Base-by-base conservation (phyloP, 2,113 vertebrate species). In the Columba janthina region DNA sequence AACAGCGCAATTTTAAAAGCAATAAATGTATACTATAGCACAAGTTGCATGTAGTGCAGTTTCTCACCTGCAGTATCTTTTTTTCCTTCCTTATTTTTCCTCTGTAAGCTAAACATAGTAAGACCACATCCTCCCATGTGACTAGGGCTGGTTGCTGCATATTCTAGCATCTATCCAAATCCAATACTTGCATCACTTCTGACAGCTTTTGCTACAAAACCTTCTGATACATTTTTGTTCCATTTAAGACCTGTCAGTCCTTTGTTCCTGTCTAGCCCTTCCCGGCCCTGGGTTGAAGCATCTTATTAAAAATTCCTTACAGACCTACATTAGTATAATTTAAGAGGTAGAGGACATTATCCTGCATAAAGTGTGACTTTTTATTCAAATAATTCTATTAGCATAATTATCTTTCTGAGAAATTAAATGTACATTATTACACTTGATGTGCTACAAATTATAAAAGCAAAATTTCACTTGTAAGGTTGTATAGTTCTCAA, bases 321-420 rank as follows among this genome's bases (percentile, higher is more conserved):
- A 97, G 96, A 97, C 53, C 77, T 97, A 65, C 75, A 97, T 96
- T 97, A 97, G 95, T 97, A 96, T 96, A 98, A 98, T 97, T 97
- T 97, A 97, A 85, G 80, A 97, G 73, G 79, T 97, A 96, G 75
- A 96, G 90, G 95, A 97, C 91, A 96, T 97, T 97, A 97, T 96
- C 94, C 90, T 92, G 62, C 3, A 21, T 53, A 96, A 96, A 97
- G 91, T 96, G 89, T 90, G 96, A 96, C 96, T 97, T 98, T 98
- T 98, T 97, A 97, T 97, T 98, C 96, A 97, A 97, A 98, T 97
- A 97, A 97, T 98, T 98, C 95, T 97, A 97, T 98, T 98, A 98
- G 89, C 96, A 97, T 97, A 98, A 98, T 98, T 96, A 97, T 97
- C 93, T 97, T 98, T 97, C 95, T 93, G 73, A 96, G 87, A 98